Percentiles rank a stretch among this genome's conserved stretches.
phyloP scores from a whole-genome alignment of 2,113 vertebrate genomes.

The Chionodraco myersi region DNA sequence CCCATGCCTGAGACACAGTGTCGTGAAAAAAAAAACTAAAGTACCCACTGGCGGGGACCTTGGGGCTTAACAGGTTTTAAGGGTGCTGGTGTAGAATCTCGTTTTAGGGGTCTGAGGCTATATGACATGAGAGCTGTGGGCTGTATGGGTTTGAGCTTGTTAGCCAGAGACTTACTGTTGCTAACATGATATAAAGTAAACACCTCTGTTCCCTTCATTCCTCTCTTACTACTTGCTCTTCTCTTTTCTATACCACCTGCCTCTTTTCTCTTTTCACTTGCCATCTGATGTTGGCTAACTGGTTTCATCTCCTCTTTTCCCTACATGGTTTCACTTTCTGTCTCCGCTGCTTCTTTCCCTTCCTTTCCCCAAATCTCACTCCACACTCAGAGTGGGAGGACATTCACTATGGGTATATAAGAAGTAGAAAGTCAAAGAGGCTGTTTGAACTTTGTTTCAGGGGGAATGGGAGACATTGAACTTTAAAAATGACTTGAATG shows the following conservation, averaged over 20 bases:
- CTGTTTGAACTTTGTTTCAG: neutral
- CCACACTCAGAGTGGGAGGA: neutral
- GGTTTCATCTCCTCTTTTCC: conserved; percentile 9
- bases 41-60: too few relatives aligned
- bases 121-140: conserved; percentile 26
- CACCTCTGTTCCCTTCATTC: conserved; percentile 28
- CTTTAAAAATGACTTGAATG: neutral
- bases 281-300: neutral
- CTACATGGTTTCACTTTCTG: neutral
- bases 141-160: conserved; percentile 45
- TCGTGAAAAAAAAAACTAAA: too few relatives aligned
- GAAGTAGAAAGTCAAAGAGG: neutral
- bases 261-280: neutral
- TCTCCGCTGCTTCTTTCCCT: conserved; percentile 11
- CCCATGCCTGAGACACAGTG: too few relatives aligned
- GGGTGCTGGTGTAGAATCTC: neutral
- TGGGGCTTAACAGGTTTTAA: neutral
- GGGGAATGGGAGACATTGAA: neutral
- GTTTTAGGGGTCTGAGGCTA: conserved; percentile 20
- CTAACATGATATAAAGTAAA: conserved; percentile 22
- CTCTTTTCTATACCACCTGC: conserved; percentile 11
- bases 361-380: conserved; percentile 7
- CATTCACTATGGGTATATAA: neutral
- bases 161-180: conserved; percentile 49
- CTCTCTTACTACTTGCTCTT: neutral